Evolutionary conservation across 2,113 vertebrate species (phyloP).

Genomic region (Lampris megalopsis): DNA sequence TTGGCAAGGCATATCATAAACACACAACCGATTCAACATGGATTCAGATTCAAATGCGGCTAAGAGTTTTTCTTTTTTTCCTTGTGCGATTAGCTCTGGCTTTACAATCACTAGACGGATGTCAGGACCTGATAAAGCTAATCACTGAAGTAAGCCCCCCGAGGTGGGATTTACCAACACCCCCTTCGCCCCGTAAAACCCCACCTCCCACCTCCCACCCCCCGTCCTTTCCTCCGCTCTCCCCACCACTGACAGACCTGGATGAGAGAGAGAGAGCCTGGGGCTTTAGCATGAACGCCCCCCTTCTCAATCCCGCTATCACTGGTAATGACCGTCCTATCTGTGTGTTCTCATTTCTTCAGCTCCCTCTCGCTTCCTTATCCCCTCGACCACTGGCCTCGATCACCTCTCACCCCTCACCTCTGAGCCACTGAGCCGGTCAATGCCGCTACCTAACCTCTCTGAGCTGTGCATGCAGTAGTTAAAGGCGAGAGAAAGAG

Average conservation of each 20-base stretch:
- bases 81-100: conserved; percentile 67
- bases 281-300: conserved; percentile 1
- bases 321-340: conserved; percentile 40
- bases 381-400: conserved; percentile 37
- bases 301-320: conserved; percentile 19
- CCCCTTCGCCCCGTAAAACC: too few relatives aligned
- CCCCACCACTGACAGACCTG: conserved; percentile 36
- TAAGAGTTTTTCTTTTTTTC: conserved; percentile 31
- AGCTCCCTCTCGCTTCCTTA: conserved; percentile 39
- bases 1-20: conserved; percentile 52
- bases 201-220: conserved; percentile 3
- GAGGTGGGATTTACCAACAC: conserved; percentile 62
- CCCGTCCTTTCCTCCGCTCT: conserved; percentile 13
- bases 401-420: conserved; percentile 80
- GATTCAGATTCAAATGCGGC: conserved; percentile 68
- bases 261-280: conserved; percentile 39
- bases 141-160: conserved; percentile 71
- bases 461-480: conserved; percentile 58
- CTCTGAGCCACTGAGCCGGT: conserved; percentile 79
- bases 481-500: conserved; percentile 13
- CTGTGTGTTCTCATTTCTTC: conserved; percentile 45
- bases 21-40: conserved; percentile 52
- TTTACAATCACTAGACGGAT: conserved; percentile 73
- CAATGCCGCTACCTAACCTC: conserved; percentile 83
- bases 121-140: conserved; percentile 78